A percentile compares a stretch with the other conserved stretches of the same genome.
Conservation (phyloP, 2,797 vertebrate species). For the Alauda arvensis region DNA sequence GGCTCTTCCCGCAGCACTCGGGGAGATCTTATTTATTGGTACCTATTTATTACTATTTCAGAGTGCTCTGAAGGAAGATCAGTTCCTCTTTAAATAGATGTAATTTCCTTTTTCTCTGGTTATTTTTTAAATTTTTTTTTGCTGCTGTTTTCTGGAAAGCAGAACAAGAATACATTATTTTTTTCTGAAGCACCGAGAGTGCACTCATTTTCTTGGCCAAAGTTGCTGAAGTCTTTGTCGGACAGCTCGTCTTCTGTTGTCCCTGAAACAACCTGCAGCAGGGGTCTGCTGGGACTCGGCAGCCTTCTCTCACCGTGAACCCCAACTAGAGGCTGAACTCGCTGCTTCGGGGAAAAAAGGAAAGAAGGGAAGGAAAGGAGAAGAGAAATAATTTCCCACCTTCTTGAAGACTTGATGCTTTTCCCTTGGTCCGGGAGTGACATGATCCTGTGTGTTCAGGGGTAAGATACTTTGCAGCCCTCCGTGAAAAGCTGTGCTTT, state of each 20-base stretch:
- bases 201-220: neutral
- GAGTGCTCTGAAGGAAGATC: neutral
- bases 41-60: slow-evolving; percentile 35
- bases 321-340: neutral
- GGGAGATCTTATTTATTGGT: slow-evolving; percentile 47
- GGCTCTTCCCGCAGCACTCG: neutral
- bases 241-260: neutral
- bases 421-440: slow-evolving; percentile 72
- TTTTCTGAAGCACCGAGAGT: neutral
- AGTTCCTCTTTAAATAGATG: neutral
- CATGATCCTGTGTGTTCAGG: slow-evolving; percentile 94
- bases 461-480: slow-evolving; percentile 76
- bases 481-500: neutral
- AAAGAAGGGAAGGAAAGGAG: neutral
- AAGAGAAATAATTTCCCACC: neutral
- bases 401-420: slow-evolving; percentile 57
- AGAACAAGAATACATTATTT: neutral
- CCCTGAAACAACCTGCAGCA: neutral
- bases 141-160: neutral
- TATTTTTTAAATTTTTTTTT: neutral
- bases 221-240: neutral
- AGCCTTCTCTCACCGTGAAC: neutral
- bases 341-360: neutral
- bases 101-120: neutral
- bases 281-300: neutral